phyloP scores from a whole-genome alignment of 1,140 invertebrate species.

The Papilio helenus region DNA sequence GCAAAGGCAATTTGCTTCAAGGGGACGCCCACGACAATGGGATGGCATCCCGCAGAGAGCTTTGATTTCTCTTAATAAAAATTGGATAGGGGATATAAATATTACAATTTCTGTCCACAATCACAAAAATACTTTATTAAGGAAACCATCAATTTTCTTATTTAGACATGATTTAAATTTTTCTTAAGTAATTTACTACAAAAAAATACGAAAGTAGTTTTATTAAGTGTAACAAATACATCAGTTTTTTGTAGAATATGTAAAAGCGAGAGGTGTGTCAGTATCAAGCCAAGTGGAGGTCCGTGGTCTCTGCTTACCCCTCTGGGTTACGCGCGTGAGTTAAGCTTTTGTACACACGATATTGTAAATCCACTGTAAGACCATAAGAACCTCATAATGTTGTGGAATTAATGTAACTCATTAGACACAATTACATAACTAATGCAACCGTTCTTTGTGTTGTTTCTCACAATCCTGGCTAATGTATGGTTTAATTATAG shows the following conservation, averaged over 20 bases:
- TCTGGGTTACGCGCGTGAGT: too few species aligned
- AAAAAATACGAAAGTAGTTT: too few species aligned
- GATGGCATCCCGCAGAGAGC: neutral
- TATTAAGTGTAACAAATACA: too few species aligned
- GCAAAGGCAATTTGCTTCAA: neutral
- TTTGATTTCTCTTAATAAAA: neutral
- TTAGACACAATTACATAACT: neutral
- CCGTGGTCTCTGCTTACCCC: too few species aligned
- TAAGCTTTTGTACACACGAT: neutral
- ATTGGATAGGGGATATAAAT: neutral
- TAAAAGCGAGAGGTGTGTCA: too few species aligned
- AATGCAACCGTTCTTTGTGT: neutral
- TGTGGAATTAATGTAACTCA: neutral
- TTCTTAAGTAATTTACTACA: neutral
- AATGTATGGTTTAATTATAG: conserved; percentile 6
- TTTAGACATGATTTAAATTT: neutral
- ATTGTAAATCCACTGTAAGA: neutral
- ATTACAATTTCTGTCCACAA: neutral
- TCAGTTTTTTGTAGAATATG: too few species aligned
- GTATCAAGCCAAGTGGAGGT: too few species aligned
- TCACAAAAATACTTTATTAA: neutral
- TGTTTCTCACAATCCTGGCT: neutral
- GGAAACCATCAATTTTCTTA: neutral
- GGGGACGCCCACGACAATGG: neutral
- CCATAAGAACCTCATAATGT: neutral